A percentile compares a stretch with the other conserved stretches of the same genome.
Conservation (phyloP, 2,113 vertebrate species). For the Phylloscopus trochiloides region DNA sequence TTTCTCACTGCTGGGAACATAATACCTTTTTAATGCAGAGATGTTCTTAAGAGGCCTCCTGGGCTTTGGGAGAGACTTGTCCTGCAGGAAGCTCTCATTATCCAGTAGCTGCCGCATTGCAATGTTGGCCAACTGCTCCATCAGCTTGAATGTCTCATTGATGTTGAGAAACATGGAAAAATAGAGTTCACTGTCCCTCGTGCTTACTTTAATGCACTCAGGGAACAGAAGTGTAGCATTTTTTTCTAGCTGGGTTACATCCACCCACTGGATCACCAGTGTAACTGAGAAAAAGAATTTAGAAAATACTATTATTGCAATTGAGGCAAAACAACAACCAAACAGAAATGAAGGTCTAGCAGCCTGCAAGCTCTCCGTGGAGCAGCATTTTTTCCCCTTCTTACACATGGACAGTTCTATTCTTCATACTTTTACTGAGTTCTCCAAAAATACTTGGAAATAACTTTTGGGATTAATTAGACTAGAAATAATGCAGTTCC, state of each 20-base stretch:
- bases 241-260: constrained; percentile 93
- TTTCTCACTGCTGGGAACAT: background rate
- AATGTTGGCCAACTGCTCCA: constrained; percentile 96
- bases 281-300: constrained; percentile 76
- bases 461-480: background rate
- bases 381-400: background rate
- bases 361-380: background rate
- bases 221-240: constrained; percentile 93
- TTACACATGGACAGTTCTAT: background rate
- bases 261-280: constrained; percentile 92
- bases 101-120: constrained; percentile 94
- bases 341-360: background rate
- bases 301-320: background rate
- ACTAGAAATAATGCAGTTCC: constrained; percentile 1
- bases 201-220: constrained; percentile 91
- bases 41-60: constrained; percentile 87
- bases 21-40: constrained; percentile 86
- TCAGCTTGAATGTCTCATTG: constrained; percentile 92
- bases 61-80: constrained; percentile 85
- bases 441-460: background rate
- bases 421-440: background rate
- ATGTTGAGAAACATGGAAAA: constrained; percentile 99
- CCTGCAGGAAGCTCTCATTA: constrained; percentile 86
- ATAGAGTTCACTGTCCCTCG: constrained; percentile 86
- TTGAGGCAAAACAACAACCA: background rate